These are phyloP conservation scores for Helicolenus hilgendorfi DNA, from an alignment of 2,797 vertebrate species.

Conservation along the genomic window DNA sequence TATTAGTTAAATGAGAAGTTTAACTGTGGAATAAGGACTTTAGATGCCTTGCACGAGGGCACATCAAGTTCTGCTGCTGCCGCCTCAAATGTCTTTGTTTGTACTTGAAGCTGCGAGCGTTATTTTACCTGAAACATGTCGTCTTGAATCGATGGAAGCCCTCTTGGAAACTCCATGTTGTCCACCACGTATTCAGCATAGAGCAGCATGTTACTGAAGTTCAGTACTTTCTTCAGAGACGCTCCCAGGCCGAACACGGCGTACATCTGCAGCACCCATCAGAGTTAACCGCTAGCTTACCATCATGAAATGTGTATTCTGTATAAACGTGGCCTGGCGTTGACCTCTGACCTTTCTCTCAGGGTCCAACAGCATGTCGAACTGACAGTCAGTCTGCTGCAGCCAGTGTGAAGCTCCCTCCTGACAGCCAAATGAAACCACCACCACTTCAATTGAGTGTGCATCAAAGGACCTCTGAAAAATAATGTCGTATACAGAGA, in stretches of 20 bases:
- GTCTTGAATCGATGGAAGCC: slow-evolving; percentile 61
- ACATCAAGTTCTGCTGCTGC: neutral
- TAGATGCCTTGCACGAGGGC: neutral
- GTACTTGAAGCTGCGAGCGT: neutral
- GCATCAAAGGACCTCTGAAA: slow-evolving; percentile 58
- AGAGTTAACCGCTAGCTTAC: neutral
- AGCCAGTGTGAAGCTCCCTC: slow-evolving; percentile 73
- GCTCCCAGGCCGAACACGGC: slow-evolving; percentile 58
- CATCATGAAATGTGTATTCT: neutral
- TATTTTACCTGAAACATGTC: slow-evolving; percentile 78
- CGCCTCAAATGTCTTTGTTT: neutral
- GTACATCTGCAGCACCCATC: slow-evolving; percentile 56
- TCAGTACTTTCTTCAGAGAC: slow-evolving; percentile 71
- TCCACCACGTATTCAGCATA: slow-evolving; percentile 70
- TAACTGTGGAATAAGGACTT: neutral
- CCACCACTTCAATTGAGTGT: slow-evolving; percentile 53
- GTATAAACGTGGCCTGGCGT: neutral
- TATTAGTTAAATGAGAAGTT: too few species aligned
- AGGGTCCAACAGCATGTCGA: slow-evolving; percentile 73
- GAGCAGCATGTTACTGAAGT: slow-evolving; percentile 72
- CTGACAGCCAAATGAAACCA: slow-evolving; percentile 76
- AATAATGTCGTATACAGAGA: neutral
- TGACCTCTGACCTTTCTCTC: slow-evolving; percentile 63
- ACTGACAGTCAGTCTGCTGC: slow-evolving; percentile 66
- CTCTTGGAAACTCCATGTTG: slow-evolving; percentile 62